These are phyloP conservation scores for Seira musarum DNA, from an alignment of 2,888 invertebrate species.

Conservation along the genomic window DNA sequence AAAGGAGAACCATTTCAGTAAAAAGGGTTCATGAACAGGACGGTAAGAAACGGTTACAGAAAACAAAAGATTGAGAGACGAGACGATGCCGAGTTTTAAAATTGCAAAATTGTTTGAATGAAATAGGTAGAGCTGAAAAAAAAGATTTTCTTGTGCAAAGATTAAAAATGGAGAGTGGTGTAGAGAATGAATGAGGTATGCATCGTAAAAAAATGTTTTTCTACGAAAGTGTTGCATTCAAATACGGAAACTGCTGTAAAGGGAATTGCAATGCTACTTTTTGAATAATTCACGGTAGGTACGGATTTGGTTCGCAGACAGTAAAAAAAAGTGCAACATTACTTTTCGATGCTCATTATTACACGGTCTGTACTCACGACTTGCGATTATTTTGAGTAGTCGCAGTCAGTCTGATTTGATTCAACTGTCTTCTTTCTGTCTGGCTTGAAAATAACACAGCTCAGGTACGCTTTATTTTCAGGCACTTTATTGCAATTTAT, in stretches of 20 bases:
- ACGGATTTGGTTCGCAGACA: neutral
- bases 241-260: neutral
- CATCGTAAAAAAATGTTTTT: neutral
- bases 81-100: conserved; percentile 16
- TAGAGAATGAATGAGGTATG: neutral
- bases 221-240: neutral
- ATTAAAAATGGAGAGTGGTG: neutral
- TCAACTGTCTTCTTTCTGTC: conserved; percentile 2
- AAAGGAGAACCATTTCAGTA: too few relatives aligned
- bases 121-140: neutral
- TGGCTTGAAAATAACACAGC: neutral
- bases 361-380: neutral
- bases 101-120: neutral
- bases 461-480: neutral
- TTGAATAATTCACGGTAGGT: neutral
- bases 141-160: neutral
- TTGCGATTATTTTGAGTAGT: too few relatives aligned
- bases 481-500: neutral
- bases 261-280: neutral
- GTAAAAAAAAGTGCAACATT: too few relatives aligned
- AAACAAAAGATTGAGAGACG: conserved; percentile 29
- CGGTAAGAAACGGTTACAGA: conserved; percentile 40
- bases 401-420: too few relatives aligned
- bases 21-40: conserved; percentile 37
- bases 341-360: neutral